Evolutionary conservation across 2,888 invertebrate species (phyloP).

Genomic region (Anodontia alba): DNA sequence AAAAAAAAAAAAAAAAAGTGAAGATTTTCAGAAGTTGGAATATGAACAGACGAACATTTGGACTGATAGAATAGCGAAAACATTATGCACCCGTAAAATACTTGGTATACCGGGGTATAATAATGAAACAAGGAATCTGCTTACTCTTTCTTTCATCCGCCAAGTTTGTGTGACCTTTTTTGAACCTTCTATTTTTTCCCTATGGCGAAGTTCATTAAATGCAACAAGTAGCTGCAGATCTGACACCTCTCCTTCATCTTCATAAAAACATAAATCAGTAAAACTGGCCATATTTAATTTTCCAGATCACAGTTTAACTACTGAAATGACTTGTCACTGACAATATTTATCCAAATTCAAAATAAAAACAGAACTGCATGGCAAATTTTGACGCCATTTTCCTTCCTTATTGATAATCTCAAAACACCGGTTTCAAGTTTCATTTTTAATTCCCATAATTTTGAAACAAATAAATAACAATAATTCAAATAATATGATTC

Average conservation of each 20-base stretch:
- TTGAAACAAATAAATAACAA: too few relatives aligned
- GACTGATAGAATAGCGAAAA: too few relatives aligned
- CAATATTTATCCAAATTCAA: conserved; percentile 13
- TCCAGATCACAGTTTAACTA: neutral
- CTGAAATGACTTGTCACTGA: neutral
- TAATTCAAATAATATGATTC: too few relatives aligned
- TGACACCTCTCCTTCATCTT: conserved; percentile 70
- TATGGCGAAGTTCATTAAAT: conserved; percentile 91
- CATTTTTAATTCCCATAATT: too few relatives aligned
- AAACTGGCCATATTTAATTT: conserved; percentile 30
- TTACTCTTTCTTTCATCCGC: conserved; percentile 91
- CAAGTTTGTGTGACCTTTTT: conserved; percentile 91
- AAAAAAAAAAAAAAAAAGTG: too few relatives aligned
- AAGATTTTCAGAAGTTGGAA: too few relatives aligned
- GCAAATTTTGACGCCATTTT: conserved; percentile 3
- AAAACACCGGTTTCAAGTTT: too few relatives aligned
- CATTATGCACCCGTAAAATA: too few relatives aligned
- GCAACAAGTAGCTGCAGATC: conserved; percentile 87
- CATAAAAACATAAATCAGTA: conserved; percentile 46
- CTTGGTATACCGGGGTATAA: too few relatives aligned
- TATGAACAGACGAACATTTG: too few relatives aligned
- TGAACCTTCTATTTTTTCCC: conserved; percentile 90
- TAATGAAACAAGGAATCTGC: too few relatives aligned
- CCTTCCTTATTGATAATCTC: conserved; percentile 13
- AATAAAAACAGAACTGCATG: neutral